Percentiles rank a stretch among this genome's conserved stretches.
Conservation (phyloP, 2,113 vertebrate species). For the Bettongia penicillata region DNA sequence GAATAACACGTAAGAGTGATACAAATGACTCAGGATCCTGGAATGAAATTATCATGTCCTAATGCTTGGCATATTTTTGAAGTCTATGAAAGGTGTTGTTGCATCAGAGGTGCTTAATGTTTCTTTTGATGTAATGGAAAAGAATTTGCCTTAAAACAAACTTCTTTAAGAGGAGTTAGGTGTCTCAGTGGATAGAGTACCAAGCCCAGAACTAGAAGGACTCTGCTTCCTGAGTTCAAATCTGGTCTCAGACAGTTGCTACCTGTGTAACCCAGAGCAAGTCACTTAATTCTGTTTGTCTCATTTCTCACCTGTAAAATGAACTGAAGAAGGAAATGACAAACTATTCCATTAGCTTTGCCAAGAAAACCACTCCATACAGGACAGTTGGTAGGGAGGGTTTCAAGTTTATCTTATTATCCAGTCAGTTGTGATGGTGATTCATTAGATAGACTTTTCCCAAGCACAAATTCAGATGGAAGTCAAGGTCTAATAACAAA, state of each 20-base stretch:
- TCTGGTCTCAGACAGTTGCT: too few species aligned
- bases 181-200: too few species aligned
- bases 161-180: not conserved
- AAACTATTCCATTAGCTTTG: too few species aligned
- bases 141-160: not conserved
- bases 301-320: too few species aligned
- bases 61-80: conserved; percentile 19
- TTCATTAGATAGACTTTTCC: conserved; percentile 31
- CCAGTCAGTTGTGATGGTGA: not conserved
- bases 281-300: too few species aligned
- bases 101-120: not conserved
- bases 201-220: too few species aligned
- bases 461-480: conserved; percentile 25
- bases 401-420: conserved; percentile 40
- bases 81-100: not conserved
- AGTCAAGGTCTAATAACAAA: not conserved
- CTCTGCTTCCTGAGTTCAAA: too few species aligned
- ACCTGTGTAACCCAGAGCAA: too few species aligned
- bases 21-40: not conserved
- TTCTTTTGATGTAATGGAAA: conserved; percentile 26
- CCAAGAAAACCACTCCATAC: not conserved
- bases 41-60: not conserved
- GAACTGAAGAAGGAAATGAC: too few species aligned
- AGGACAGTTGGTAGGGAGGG: not conserved
- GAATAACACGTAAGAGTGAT: not conserved